phyloP scores from a whole-genome alignment of 2,113 vertebrate genomes.

The Brachirus orientalis region DNA sequence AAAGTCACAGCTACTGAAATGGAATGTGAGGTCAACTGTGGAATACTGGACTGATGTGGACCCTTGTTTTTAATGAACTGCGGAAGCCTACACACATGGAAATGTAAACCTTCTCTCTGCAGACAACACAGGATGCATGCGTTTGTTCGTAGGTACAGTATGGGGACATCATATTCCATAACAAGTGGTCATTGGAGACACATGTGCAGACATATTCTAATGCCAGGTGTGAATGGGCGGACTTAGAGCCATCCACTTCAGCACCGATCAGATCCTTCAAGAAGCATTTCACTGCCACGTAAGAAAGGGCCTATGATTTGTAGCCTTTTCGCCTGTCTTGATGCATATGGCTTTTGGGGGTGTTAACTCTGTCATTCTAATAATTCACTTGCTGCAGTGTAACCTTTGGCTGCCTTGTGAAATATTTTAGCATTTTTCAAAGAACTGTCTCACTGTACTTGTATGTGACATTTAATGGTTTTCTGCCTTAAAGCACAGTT shows the following conservation, averaged over 20 bases:
- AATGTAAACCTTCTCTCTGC: no score
- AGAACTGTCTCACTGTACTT: neutral
- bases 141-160: neutral
- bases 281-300: neutral
- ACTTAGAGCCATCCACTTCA: no score
- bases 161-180: neutral
- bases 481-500: conserved; percentile 8
- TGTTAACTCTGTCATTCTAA: conserved; percentile 14
- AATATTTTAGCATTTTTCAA: conserved; percentile 4
- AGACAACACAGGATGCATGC: no score
- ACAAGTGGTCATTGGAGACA: neutral
- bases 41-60: neutral
- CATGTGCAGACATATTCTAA: neutral
- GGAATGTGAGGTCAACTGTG: neutral
- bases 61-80: no score
- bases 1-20: no score
- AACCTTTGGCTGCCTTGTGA: conserved; percentile 33
- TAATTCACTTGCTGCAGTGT: conserved; percentile 33
- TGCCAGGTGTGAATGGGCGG: neutral
- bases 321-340: neutral
- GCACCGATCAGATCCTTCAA: neutral
- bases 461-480: neutral
- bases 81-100: no score
- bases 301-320: conserved; percentile 30
- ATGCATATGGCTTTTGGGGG: conserved; percentile 14